Conservation (phyloP, 2,888 invertebrate species). For the Mimachlamys varia region DNA sequence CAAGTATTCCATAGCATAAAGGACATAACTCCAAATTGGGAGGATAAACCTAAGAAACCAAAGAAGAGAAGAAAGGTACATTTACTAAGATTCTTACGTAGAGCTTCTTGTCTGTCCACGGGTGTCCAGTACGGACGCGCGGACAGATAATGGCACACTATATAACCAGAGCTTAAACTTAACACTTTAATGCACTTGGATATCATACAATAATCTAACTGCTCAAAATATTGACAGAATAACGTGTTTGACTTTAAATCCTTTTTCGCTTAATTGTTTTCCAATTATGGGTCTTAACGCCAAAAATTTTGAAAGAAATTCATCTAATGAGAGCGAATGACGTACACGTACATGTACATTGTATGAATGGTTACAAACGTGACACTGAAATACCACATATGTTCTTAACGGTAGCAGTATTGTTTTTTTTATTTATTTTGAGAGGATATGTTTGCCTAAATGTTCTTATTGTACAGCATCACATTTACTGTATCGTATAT, state of each 20-base stretch:
- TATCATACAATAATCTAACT: not conserved
- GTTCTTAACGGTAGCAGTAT: too few species aligned
- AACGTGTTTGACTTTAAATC: not conserved
- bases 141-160: not conserved
- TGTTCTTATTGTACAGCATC: too few species aligned
- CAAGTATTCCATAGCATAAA: constrained; percentile 45
- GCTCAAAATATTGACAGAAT: not conserved
- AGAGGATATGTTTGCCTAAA: too few species aligned
- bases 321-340: not conserved
- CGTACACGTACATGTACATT: not conserved
- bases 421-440: too few species aligned
- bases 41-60: constrained; percentile 37
- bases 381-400: too few species aligned
- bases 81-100: constrained; percentile 48
- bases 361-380: not conserved
- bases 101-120: constrained; percentile 46
- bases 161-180: not conserved
- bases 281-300: not conserved
- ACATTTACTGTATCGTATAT: too few species aligned
- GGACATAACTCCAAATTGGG: constrained; percentile 40
- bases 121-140: constrained; percentile 23
- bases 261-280: not conserved
- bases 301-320: not conserved
- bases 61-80: constrained; percentile 52
- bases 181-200: not conserved